A percentile compares a stretch with the other conserved stretches of the same genome.
These are phyloP conservation scores for Gambelia wislizenii DNA, from an alignment of 2,797 vertebrate species.

Conservation along the genomic window DNA sequence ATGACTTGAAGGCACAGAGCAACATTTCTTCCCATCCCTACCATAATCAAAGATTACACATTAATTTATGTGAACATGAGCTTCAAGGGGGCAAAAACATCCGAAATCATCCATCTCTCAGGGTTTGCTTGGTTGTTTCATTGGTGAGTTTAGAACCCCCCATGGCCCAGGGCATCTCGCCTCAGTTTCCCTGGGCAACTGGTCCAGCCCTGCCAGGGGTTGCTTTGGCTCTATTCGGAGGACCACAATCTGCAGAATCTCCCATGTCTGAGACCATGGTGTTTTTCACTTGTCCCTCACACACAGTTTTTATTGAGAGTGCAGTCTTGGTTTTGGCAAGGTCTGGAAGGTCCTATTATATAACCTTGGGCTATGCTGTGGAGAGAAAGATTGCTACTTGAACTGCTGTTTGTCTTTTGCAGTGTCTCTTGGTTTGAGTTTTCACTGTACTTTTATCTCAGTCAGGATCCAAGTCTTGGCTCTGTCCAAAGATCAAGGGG, in stretches of 20 bases:
- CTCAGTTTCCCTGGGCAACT: slow-evolving; percentile 8
- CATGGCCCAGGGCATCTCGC: too few species aligned
- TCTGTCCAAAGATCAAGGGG: slow-evolving; percentile 17
- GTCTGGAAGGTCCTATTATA: slow-evolving; percentile 55
- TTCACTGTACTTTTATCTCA: slow-evolving; percentile 51
- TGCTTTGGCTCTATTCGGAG: slow-evolving; percentile 31
- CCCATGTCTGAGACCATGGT: slow-evolving; percentile 39
- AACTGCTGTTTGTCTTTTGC: slow-evolving; percentile 53
- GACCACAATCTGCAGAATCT: slow-evolving; percentile 33
- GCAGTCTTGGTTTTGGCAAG: slow-evolving; percentile 53
- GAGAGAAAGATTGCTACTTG: slow-evolving; percentile 49
- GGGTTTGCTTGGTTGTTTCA: too few species aligned
- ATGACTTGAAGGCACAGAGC: too few species aligned
- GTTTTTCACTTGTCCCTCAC: slow-evolving; percentile 48
- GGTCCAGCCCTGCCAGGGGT: slow-evolving; percentile 34
- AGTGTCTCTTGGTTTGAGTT: slow-evolving; percentile 49
- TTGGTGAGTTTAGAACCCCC: background rate
- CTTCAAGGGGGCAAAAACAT: background rate
- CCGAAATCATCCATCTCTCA: background rate
- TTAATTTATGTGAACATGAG: background rate
- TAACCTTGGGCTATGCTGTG: slow-evolving; percentile 48
- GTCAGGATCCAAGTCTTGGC: slow-evolving; percentile 45
- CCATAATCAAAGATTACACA: background rate
- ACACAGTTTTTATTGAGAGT: slow-evolving; percentile 58
- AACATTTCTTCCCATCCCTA: too few species aligned